phyloP scores from a whole-genome alignment of 64 coral and sea anemone genomes.

The Orbicella faveolata region DNA sequence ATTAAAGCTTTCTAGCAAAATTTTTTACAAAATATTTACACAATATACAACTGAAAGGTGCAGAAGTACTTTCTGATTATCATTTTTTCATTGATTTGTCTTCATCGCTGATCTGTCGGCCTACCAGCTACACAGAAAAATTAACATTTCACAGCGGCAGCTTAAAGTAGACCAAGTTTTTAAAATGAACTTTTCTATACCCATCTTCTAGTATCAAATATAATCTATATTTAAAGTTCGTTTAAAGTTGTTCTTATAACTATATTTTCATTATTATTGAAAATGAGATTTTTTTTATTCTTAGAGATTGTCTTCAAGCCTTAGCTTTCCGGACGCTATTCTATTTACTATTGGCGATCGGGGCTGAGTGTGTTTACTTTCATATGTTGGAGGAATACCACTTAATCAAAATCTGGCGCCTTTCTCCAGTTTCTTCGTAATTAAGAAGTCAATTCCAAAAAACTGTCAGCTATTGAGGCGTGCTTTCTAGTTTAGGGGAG shows the following conservation, averaged over 20 bases:
- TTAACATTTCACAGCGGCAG: background rate
- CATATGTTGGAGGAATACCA: background rate
- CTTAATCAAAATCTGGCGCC: background rate
- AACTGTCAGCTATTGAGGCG: background rate
- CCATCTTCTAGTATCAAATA: slow-evolving; percentile 33
- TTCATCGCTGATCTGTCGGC: background rate
- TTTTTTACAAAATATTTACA: slow-evolving; percentile 55
- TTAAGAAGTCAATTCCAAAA: background rate
- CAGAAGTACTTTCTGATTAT: slow-evolving; percentile 21
- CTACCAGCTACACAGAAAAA: slow-evolving; percentile 1
- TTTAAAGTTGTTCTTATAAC: background rate
- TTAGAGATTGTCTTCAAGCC: background rate
- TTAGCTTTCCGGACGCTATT: background rate
- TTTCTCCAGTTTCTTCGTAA: background rate
- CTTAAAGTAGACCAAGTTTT: background rate
- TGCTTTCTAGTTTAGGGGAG: slow-evolving; percentile 20
- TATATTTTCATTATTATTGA: background rate
- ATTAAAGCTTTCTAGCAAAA: slow-evolving; percentile 29
- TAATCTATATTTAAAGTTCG: background rate
- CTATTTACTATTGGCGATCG: background rate
- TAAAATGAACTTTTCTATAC: slow-evolving; percentile 1
- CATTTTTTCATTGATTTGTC: slow-evolving; percentile 39
- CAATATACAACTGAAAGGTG: slow-evolving; percentile 21
- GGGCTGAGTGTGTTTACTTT: background rate
- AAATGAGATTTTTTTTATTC: background rate